Conservation (phyloP, 2,113 vertebrate genomes). For the Urocitellus parryii region DNA sequence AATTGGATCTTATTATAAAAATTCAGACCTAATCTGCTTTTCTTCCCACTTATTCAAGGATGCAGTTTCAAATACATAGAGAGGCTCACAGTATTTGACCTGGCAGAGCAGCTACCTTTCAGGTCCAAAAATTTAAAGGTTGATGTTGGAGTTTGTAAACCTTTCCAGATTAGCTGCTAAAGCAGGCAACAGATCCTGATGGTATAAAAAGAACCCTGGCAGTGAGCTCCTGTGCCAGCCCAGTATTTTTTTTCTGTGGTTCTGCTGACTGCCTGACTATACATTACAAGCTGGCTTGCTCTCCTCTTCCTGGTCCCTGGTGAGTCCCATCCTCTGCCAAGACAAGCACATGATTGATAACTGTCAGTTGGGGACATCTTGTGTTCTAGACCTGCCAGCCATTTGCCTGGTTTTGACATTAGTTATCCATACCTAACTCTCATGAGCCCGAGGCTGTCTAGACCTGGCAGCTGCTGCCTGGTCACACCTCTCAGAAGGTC, state of each 20-base stretch:
- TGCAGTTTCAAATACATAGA: conserved; percentile 3
- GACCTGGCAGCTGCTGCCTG: not conserved
- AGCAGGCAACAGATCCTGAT: not conserved
- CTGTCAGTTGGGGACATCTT: not conserved
- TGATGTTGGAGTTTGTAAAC: not conserved
- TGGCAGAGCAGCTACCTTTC: not conserved
- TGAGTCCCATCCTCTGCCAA: not conserved
- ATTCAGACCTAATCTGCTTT: not conserved
- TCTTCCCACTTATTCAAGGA: not conserved
- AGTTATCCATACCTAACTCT: not conserved
- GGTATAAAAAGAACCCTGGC: not conserved
- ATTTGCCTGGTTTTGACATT: not conserved
- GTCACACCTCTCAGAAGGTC: not conserved
- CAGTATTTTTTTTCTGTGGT: not conserved
- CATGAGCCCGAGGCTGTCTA: not conserved
- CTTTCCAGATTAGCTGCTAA: not conserved
- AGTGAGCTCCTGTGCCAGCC: not conserved
- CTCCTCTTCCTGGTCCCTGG: not conserved
- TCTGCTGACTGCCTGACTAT: not conserved
- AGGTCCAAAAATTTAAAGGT: not conserved
- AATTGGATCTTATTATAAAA: conserved; percentile 31
- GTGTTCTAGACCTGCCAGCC: not conserved
- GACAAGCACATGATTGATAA: not conserved
- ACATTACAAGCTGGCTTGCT: not conserved
- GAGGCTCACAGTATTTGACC: not conserved